phyloP scores from a whole-genome alignment of 92 coral and sea anemone species.

The Epizoanthus scotinus region DNA sequence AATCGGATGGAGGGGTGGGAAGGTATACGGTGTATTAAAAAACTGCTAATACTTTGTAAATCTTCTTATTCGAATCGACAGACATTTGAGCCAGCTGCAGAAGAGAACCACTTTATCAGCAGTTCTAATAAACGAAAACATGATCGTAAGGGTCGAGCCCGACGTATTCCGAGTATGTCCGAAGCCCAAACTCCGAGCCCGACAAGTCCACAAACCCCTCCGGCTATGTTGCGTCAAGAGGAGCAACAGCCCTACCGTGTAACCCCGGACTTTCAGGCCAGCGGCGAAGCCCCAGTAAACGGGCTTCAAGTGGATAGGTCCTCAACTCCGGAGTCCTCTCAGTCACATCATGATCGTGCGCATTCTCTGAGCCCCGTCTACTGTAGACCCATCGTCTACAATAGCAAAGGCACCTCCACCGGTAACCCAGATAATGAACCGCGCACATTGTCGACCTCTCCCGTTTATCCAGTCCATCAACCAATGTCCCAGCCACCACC shows the following conservation, averaged over 20 bases:
- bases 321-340: conserved; percentile 26
- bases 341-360: conserved; percentile 17
- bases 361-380: conserved; percentile 32
- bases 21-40: no score
- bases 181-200: conserved; percentile 62
- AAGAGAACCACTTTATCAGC: conserved; percentile 30
- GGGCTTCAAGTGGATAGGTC: conserved; percentile 20
- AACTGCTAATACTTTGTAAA: neutral
- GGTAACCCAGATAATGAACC: conserved; percentile 16
- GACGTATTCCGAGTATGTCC: conserved; percentile 79
- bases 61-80: neutral
- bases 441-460: conserved; percentile 16
- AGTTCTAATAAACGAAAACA: conserved; percentile 67
- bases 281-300: conserved; percentile 21
- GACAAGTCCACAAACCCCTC: conserved; percentile 68
- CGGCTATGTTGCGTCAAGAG: conserved; percentile 27
- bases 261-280: conserved; percentile 41
- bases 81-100: conserved; percentile 26
- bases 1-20: no score
- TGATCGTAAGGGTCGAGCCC: conserved; percentile 94
- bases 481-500: conserved; percentile 34
- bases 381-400: conserved; percentile 26
- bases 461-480: conserved; percentile 32
- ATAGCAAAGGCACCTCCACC: conserved; percentile 26
- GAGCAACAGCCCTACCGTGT: conserved; percentile 34